Evolutionary conservation across 2,888 invertebrate genomes (phyloP).

Genomic region (Acanthopleura granulata): DNA sequence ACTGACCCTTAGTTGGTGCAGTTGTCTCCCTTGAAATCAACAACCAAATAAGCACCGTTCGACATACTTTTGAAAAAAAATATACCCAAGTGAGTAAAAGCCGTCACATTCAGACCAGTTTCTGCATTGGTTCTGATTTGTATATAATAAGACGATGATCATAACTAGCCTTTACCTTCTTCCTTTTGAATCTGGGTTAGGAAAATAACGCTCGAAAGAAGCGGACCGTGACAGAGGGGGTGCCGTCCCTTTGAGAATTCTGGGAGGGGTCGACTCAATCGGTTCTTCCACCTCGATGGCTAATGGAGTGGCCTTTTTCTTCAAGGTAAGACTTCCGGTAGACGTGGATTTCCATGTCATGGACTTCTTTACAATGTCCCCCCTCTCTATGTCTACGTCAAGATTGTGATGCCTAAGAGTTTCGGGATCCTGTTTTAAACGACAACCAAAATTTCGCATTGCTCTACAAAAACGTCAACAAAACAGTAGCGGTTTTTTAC

Average conservation of each 20-base stretch:
- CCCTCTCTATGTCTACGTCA: slow-evolving; percentile 9
- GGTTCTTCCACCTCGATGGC: slow-evolving; percentile 10
- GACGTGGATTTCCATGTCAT: slow-evolving; percentile 14
- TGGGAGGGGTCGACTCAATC: neutral
- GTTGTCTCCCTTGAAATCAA: no score
- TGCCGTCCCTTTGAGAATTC: neutral
- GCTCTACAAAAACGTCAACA: no score
- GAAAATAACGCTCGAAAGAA: neutral
- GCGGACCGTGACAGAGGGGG: neutral
- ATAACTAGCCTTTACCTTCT: no score
- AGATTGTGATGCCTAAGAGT: slow-evolving; percentile 5
- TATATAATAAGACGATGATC: no score
- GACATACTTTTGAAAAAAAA: no score
- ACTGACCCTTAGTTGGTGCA: no score
- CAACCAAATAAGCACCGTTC: no score
- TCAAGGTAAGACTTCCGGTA: neutral
- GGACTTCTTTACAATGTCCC: slow-evolving; percentile 8
- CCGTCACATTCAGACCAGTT: no score
- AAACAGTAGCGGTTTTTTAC: no score
- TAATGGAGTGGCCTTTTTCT: neutral
- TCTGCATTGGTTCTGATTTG: no score
- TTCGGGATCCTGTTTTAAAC: neutral
- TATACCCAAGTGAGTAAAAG: no score
- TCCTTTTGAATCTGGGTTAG: neutral
- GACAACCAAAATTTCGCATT: no score